phyloP scores from a whole-genome alignment of 35 echinoderm and acorn worm species.

The Lytechinus variegatus region DNA sequence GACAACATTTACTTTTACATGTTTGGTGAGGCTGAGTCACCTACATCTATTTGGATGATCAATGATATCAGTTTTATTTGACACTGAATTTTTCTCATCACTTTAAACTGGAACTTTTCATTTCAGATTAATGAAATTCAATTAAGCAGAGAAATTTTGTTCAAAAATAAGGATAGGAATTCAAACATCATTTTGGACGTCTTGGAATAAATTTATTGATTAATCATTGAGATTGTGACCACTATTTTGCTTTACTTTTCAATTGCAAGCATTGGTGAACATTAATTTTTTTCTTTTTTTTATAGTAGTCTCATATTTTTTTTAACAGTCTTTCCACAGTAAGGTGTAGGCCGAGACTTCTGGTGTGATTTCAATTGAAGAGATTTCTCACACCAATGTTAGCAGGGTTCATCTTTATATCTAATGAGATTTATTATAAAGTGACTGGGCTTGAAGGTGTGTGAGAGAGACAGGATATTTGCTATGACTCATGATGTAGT shows the following conservation, averaged over 20 bases:
- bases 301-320: not conserved
- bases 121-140: no score
- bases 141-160: no score
- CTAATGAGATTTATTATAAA: not conserved
- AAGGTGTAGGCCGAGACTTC: not conserved
- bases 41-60: no score
- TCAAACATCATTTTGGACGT: no score
- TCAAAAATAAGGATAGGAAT: no score
- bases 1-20: no score
- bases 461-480: not conserved
- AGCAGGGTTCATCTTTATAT: not conserved
- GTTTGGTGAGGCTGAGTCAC: no score
- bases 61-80: no score
- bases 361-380: not conserved
- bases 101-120: no score
- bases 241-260: not conserved
- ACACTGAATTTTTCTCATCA: no score
- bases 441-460: not conserved
- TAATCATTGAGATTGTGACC: no score
- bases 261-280: not conserved
- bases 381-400: not conserved
- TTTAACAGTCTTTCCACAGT: not conserved
- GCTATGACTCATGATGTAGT: not conserved
- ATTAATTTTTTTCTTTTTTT: not conserved
- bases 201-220: no score